These are phyloP conservation scores for Trachymyrmex septentrionalis DNA, from an alignment of 1,140 invertebrate genomes.

Conservation along the genomic window DNA sequence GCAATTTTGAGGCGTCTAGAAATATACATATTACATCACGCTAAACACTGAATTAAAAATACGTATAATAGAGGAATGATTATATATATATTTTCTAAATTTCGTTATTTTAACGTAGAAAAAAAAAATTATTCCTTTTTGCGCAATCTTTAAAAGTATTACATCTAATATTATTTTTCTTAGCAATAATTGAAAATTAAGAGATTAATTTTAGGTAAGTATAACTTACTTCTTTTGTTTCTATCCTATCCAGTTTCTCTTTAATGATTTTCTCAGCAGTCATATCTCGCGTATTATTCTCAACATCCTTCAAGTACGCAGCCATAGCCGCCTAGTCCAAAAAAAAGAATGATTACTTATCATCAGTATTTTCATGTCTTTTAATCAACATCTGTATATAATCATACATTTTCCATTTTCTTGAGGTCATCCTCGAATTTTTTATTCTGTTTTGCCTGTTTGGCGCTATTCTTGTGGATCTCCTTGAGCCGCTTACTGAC, in stretches of 20 bases:
- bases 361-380: not conserved
- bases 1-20: slow-evolving; percentile 66
- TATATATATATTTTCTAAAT: not conserved
- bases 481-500: slow-evolving; percentile 95
- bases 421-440: slow-evolving; percentile 93
- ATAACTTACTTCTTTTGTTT: slow-evolving; percentile 64
- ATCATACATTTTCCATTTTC: slow-evolving; percentile 93
- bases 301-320: slow-evolving; percentile 93
- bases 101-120: not conserved
- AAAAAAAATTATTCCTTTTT: not conserved
- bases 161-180: not conserved
- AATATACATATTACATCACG: slow-evolving; percentile 34
- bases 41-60: not conserved
- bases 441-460: slow-evolving; percentile 91
- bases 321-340: slow-evolving; percentile 90
- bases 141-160: not conserved
- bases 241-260: slow-evolving; percentile 75
- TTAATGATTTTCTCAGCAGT: slow-evolving; percentile 87
- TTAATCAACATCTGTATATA: not conserved
- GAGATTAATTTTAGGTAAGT: not conserved
- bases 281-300: slow-evolving; percentile 90
- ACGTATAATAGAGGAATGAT: not conserved
- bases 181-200: not conserved
- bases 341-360: slow-evolving; percentile 45
- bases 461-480: slow-evolving; percentile 93